Evolutionary conservation across 2,797 vertebrate species (phyloP), one percentile per base, ranked within the genome.

Genomic region (Lacerta bilineata): DNA sequence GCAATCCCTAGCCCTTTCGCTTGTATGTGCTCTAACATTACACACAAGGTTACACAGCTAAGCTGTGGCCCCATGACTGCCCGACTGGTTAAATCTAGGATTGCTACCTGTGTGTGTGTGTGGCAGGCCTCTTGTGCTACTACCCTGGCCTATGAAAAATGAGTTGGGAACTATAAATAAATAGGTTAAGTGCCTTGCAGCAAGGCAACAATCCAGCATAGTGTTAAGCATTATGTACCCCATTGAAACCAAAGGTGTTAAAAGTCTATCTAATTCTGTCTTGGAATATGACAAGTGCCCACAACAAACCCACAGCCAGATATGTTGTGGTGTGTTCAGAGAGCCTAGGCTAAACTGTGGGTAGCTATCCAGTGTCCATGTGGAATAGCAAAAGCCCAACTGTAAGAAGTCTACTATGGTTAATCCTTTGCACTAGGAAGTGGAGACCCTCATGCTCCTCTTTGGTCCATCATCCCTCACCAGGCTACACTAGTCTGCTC

Each of bases 1-100:
- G 75, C 84, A 87, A 39, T 43, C 85, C 79, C 86, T 55, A 71
- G 83, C 17, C 39, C 86, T 94, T 94, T 91, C 33, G 59, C 29
- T 72, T 33, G 15, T 33, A 33, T 72, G 71, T 80, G 91, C 89
- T 91, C 79, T 50, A 39, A 64, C 18, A 1, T 27, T 81, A 39
- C n/a, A 33, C 29, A 50, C 11, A 50, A 50, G 11, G 11, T 50
- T 50, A 50, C 50, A 13, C 50, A 55, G 50, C 50, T 55, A 55
- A 55, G 23, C 59, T 66, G 61, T 17, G 59, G 13, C 61, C 33
- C 78, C 55, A 80, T 13, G 33, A 61, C 59, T 80, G 59, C n/a
- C n/a, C 15, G 64, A 20, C 23, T 64, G 25, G 59, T 41, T 36
- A 39, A 81, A 81, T 66, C 10, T 41, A 41, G 55, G 23, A 4